Evolutionary conservation across 1,140 invertebrate species (phyloP).

Genomic region (Drosophila ogumai): DNA sequence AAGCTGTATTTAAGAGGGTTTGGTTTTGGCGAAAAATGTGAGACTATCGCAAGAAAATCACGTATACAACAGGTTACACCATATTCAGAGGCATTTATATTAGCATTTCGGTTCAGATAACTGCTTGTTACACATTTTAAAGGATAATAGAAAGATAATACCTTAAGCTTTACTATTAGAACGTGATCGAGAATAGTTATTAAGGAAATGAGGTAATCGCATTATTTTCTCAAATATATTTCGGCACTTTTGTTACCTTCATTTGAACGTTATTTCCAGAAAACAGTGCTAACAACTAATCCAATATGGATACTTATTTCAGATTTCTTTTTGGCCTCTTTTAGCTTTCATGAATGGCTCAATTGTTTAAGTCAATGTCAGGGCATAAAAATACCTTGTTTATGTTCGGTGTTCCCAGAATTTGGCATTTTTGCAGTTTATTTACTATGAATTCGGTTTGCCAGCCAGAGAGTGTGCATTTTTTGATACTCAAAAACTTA

Average conservation of each 20-base stretch:
- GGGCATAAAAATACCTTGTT: conserved; percentile 15
- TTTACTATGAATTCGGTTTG: conserved; percentile 15
- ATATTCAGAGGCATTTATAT: conserved; percentile 10
- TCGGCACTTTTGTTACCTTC: neutral
- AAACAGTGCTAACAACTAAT: conserved; percentile 15
- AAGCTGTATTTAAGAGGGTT: conserved; percentile 10
- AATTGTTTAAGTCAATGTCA: conserved; percentile 36
- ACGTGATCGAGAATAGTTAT: neutral
- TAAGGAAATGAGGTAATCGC: neutral
- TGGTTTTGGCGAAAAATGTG: neutral
- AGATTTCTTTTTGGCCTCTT: conserved; percentile 1
- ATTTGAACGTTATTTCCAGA: neutral
- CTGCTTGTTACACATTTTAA: neutral
- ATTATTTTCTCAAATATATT: neutral
- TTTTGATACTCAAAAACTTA: neutral
- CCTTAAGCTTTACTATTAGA: neutral
- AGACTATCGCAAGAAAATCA: conserved; percentile 15
- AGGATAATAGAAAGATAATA: too few relatives aligned
- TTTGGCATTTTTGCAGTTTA: neutral
- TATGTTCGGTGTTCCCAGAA: conserved; percentile 7
- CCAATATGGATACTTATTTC: conserved; percentile 8
- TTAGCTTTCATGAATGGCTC: conserved; percentile 39
- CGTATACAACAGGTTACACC: conserved; percentile 33
- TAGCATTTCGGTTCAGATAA: conserved; percentile 11
- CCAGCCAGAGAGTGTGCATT: neutral